These are phyloP conservation scores for Anastrepha obliqua DNA, from an alignment of 1,140 invertebrate species.

Conservation along the genomic window DNA sequence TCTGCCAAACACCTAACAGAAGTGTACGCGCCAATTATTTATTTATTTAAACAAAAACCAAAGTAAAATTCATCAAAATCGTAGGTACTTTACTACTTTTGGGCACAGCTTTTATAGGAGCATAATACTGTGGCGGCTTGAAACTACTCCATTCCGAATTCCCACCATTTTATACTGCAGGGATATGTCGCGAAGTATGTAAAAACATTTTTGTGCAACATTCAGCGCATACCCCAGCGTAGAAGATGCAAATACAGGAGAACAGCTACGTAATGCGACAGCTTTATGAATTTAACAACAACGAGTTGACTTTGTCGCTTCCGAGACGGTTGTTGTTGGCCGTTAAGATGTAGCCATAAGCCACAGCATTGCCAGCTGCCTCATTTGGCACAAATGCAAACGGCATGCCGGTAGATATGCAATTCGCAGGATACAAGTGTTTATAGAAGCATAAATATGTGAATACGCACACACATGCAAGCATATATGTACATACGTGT, in stretches of 20 bases:
- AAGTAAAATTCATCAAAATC: too few species aligned
- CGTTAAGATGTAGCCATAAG: conserved; percentile 19
- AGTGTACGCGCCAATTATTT: too few species aligned
- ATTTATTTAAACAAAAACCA: too few species aligned
- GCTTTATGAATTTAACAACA: conserved; percentile 52
- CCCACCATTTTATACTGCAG: too few species aligned
- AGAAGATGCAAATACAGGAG: too few species aligned
- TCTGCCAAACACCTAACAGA: too few species aligned
- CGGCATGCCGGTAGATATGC: conserved; percentile 34
- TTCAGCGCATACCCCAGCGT: not conserved
- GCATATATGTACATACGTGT: not conserved
- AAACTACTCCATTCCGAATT: too few species aligned
- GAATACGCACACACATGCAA: not conserved
- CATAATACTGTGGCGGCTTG: too few species aligned
- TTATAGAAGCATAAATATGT: not conserved
- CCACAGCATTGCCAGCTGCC: not conserved
- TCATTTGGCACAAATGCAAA: conserved; percentile 48
- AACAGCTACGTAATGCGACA: conserved; percentile 10
- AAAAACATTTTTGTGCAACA: not conserved
- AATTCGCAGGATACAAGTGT: conserved; percentile 47
- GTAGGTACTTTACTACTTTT: too few species aligned
- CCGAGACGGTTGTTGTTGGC: conserved; percentile 1
- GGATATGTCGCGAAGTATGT: not conserved
- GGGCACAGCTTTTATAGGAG: too few species aligned
- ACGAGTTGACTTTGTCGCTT: conserved; percentile 44